These are phyloP conservation scores for Sturnira hondurensis DNA, from an alignment of 2,113 vertebrate genomes.

Conservation along the genomic window DNA sequence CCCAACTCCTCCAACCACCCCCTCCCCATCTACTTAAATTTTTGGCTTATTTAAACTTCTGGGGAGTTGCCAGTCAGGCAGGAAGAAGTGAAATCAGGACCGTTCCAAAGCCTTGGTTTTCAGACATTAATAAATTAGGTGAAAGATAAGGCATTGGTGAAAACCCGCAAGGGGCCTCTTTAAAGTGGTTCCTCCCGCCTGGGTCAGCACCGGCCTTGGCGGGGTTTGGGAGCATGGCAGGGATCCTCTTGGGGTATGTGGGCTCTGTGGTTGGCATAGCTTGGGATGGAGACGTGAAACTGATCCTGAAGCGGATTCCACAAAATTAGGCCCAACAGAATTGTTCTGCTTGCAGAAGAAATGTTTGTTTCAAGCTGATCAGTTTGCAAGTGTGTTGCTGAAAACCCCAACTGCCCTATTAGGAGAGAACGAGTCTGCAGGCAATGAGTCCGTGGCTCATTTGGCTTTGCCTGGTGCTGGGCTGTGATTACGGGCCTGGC, in stretches of 20 bases:
- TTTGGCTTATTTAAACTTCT: constrained; percentile 54
- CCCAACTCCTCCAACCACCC: no score
- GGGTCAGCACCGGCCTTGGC: background rate
- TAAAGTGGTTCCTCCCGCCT: background rate
- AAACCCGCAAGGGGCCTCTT: background rate
- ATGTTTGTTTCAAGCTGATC: background rate
- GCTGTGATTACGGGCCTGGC: background rate
- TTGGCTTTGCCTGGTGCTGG: background rate
- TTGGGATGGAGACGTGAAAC: background rate
- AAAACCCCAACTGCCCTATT: background rate
- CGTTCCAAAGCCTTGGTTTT: constrained; percentile 43
- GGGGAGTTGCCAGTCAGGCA: constrained; percentile 21
- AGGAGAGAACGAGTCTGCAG: background rate
- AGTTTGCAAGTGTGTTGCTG: background rate
- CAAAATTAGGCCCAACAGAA: constrained; percentile 24
- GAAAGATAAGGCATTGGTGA: background rate
- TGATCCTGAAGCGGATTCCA: background rate
- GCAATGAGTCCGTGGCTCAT: background rate
- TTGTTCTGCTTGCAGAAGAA: constrained; percentile 34
- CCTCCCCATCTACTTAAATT: background rate
- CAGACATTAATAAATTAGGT: constrained; percentile 44
- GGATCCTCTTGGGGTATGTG: background rate
- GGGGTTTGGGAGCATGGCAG: background rate
- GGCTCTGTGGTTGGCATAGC: background rate
- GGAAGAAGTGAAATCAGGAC: constrained; percentile 37